Evolutionary conservation across 2,797 vertebrate genomes (phyloP), one percentile per base, ranked within the genome.

Genomic region (Poeciliopsis infans): DNA sequence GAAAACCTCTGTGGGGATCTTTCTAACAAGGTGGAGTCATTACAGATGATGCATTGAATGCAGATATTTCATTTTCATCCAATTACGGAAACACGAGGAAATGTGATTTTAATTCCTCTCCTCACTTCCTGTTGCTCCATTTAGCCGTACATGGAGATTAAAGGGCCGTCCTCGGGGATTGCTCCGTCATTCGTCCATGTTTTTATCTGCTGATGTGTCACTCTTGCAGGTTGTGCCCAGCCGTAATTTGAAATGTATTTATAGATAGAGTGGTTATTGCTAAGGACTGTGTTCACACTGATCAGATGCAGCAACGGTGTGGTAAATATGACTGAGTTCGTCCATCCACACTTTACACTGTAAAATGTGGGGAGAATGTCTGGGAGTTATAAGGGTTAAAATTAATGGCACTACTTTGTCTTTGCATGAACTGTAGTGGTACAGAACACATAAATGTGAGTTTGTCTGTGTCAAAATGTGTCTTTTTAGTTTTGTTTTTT

Each of bases 161-260:
- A 59, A 59, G 68, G 12, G 12, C 53, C 45, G 84, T 80, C 83
- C 46, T 77, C 72, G 25, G 6, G 69, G 61, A 61, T 83, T 31
- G 80, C 86, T 53, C 36, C 33, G 78, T 85, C 77, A 78, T 92
- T 76, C 76, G 81, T 93, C 86, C 75, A 1, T 2, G 46, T 69
- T 85, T 82, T 91, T 83, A 88, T 85, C 66, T 84, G 84, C 88
- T 88, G 89, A 75, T 1, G 81, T 59, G 77, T 57, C 57, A n/a
- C 79, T 79, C 36, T 79, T 28, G 7, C 82, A 75, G 41, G 68
- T 75, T 28, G 78, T 55, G 51, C 78, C 12, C 75, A 18, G 70
- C 61, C 39, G 86, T 94, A 79, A 89, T 86, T 77, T 78, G 25
- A n/a, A 74, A 74, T 78, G 79, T 85, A 91, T 94, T 94, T 93